Conservation (phyloP, 2,113 vertebrate species). For the Heterotilapia buettikoferi region DNA sequence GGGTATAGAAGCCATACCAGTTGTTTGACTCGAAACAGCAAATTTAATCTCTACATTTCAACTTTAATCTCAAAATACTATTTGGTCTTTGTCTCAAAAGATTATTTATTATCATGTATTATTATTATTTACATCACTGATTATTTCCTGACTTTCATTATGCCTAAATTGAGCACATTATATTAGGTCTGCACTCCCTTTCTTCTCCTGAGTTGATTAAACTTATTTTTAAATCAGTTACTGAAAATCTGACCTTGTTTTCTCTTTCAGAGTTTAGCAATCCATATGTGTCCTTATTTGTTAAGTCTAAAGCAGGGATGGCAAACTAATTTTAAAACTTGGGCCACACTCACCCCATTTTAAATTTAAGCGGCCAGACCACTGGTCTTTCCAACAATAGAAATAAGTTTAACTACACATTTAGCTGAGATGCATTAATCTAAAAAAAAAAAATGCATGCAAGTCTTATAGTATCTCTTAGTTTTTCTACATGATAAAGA, state of each 20-base stretch:
- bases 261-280: background rate
- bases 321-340: background rate
- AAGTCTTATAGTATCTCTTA: background rate
- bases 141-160: background rate
- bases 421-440: background rate
- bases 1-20: background rate
- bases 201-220: background rate
- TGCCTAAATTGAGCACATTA: background rate
- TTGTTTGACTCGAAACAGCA: background rate
- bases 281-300: background rate
- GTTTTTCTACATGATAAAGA: background rate
- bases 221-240: background rate
- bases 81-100: background rate
- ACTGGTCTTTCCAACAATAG: fast-evolving
- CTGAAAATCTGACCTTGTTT: background rate
- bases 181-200: background rate
- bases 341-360: background rate
- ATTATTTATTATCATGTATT: background rate
- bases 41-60: background rate
- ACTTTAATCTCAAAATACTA: background rate
- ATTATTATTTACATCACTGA: background rate
- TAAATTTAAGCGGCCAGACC: background rate
- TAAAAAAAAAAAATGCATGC: background rate
- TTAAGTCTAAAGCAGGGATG: background rate
- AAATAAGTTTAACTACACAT: background rate